Evolutionary conservation across 1,140 invertebrate species (phyloP).

Genomic region (Tetranychus urticae): DNA sequence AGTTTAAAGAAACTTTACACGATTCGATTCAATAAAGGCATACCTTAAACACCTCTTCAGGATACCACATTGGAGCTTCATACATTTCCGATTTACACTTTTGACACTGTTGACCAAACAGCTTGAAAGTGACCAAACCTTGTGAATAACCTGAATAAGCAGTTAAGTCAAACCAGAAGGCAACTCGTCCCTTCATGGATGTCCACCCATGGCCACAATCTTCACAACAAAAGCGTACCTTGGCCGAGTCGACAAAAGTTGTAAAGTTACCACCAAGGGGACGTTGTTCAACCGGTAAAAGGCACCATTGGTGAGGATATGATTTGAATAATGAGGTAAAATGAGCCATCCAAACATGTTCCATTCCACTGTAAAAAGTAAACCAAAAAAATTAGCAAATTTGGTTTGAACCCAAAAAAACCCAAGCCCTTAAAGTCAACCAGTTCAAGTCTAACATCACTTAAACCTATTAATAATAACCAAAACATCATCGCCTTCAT

Average conservation of each 20-base stretch:
- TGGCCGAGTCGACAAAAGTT: constrained; percentile 15
- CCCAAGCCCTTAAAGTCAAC: too few species aligned
- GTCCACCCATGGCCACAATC: constrained; percentile 28
- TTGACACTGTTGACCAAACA: constrained; percentile 27
- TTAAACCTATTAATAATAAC: too few species aligned
- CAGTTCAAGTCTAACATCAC: too few species aligned
- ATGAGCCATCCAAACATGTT: constrained; percentile 13
- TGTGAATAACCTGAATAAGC: constrained; percentile 11
- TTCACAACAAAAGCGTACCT: constrained; percentile 16
- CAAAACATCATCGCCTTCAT: too few species aligned
- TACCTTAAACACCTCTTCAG: constrained; percentile 28
- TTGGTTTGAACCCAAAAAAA: too few species aligned
- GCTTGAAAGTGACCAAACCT: constrained; percentile 23
- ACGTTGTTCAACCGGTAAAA: constrained; percentile 8
- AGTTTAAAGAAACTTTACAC: too few species aligned
- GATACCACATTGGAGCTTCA: constrained; percentile 28
- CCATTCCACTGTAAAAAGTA: constrained; percentile 12
- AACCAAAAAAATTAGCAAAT: not conserved
- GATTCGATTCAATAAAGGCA: too few species aligned
- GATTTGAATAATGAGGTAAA: constrained; percentile 14
- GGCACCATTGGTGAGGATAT: constrained; percentile 12
- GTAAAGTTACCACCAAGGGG: constrained; percentile 4
- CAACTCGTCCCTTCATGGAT: constrained; percentile 27
- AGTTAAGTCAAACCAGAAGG: constrained; percentile 25
- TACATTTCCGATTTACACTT: constrained; percentile 21